Percentiles rank a stretch among this genome's conserved stretches.
Conservation (phyloP, 2,797 vertebrate species). For the Myoxocephalus aenaeus region DNA sequence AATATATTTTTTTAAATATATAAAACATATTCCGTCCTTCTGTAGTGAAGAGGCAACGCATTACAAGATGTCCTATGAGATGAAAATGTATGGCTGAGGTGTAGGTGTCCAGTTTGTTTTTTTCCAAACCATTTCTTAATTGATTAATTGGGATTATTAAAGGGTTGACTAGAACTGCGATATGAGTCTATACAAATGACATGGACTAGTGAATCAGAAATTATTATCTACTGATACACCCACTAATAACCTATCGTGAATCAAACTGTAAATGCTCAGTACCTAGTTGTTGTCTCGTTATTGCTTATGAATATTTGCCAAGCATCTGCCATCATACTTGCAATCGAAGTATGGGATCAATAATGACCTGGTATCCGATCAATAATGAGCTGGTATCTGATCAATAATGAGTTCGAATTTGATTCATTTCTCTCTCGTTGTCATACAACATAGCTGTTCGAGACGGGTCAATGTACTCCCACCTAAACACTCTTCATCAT, state of each 20-base stretch:
- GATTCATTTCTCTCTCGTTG: not conserved
- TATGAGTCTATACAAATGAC: not conserved
- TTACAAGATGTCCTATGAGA: too few relatives aligned
- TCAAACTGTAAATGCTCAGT: not conserved
- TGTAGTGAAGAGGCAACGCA: not conserved
- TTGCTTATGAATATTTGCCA: not conserved
- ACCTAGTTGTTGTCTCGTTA: not conserved
- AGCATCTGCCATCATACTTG: not conserved
- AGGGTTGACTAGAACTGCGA: not conserved
- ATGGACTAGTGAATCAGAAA: not conserved
- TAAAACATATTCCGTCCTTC: not conserved
- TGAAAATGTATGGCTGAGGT: too few relatives aligned
- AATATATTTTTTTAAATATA: too few relatives aligned
- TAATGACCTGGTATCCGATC: conserved; percentile 1
- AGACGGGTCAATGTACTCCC: not conserved
- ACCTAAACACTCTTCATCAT: not conserved
- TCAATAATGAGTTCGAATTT: not conserved
- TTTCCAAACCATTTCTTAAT: not conserved
- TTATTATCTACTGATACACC: not conserved
- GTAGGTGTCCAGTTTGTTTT: not conserved
- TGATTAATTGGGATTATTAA: not conserved
- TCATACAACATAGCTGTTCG: not conserved
- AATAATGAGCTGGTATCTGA: not conserved
- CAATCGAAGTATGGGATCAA: not conserved
- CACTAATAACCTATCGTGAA: not conserved